Evolutionary conservation across 1,140 invertebrate genomes (phyloP).

Genomic region (Saxidomus purpurata): DNA sequence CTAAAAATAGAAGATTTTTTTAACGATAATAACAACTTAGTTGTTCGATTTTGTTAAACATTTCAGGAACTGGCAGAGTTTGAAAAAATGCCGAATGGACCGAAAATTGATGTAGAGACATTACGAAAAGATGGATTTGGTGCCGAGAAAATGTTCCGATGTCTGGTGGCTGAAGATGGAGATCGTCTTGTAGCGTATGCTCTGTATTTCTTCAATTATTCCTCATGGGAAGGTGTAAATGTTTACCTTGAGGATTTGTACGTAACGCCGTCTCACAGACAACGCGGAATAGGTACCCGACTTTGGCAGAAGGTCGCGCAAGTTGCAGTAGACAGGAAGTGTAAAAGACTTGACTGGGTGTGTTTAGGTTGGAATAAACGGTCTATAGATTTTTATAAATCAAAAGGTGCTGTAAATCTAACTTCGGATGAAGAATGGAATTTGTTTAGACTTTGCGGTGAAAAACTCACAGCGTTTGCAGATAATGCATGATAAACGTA

Average conservation of each 20-base stretch:
- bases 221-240: slow-evolving; percentile 78
- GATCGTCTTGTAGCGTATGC: slow-evolving; percentile 72
- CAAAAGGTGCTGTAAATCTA: slow-evolving; percentile 90
- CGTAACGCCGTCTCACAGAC: slow-evolving; percentile 90
- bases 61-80: slow-evolving; percentile 76
- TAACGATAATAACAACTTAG: neutral
- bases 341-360: slow-evolving; percentile 91
- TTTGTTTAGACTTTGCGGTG: slow-evolving; percentile 89
- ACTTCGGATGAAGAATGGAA: slow-evolving; percentile 91
- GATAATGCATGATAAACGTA: neutral
- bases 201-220: slow-evolving; percentile 79
- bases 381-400: slow-evolving; percentile 92
- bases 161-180: slow-evolving; percentile 71
- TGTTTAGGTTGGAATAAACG: slow-evolving; percentile 94
- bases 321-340: slow-evolving; percentile 88
- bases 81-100: slow-evolving; percentile 74
- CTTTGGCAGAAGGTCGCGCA: slow-evolving; percentile 91
- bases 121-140: slow-evolving; percentile 77
- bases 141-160: slow-evolving; percentile 71
- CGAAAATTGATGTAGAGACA: slow-evolving; percentile 72
- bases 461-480: slow-evolving; percentile 60
- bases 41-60: neutral
- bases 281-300: slow-evolving; percentile 90
- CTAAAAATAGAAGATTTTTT: neutral
- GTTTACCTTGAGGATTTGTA: slow-evolving; percentile 92